Evolutionary conservation across 2,113 vertebrate genomes (phyloP).

Genomic region (Oryzias celebensis): DNA sequence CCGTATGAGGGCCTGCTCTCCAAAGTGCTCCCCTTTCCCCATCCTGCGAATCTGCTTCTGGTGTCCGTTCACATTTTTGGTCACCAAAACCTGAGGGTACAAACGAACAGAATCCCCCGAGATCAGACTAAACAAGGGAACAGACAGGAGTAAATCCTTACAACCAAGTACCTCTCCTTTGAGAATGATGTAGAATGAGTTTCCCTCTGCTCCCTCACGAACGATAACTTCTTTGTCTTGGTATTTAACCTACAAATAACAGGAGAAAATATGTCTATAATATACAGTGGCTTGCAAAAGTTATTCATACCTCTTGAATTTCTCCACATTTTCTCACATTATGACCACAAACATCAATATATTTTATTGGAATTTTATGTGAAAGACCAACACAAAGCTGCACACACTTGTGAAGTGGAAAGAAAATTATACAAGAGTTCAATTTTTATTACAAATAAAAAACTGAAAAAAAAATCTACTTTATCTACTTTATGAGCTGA

Average conservation of each 20-base stretch:
- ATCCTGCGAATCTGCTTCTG: constrained; percentile 78
- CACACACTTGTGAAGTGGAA: too few relatives aligned
- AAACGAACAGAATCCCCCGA: too few relatives aligned
- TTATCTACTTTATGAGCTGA: background rate
- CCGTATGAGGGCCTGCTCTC: constrained; percentile 84
- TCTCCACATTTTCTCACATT: too few relatives aligned
- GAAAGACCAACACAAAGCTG: too few relatives aligned
- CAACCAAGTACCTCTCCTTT: constrained; percentile 75
- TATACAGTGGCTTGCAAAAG: background rate
- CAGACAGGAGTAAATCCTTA: background rate
- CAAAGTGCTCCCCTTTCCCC: constrained; percentile 81
- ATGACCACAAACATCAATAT: too few relatives aligned
- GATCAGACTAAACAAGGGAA: too few relatives aligned
- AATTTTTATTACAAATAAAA: too few relatives aligned
- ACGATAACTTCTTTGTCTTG: constrained; percentile 77
- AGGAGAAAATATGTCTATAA: background rate
- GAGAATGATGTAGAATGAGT: constrained; percentile 82
- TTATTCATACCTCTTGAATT: too few relatives aligned
- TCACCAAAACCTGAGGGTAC: constrained; percentile 75
- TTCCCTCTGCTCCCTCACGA: constrained; percentile 76
- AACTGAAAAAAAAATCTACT: background rate
- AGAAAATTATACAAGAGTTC: too few relatives aligned
- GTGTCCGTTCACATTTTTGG: constrained; percentile 69
- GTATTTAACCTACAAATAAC: constrained; percentile 73
- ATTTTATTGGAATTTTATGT: too few relatives aligned